Evolutionary conservation across 1,140 invertebrate genomes (phyloP), one percentile per base, ranked within the genome.

Genomic region (Trypoxylus dichotomus): DNA sequence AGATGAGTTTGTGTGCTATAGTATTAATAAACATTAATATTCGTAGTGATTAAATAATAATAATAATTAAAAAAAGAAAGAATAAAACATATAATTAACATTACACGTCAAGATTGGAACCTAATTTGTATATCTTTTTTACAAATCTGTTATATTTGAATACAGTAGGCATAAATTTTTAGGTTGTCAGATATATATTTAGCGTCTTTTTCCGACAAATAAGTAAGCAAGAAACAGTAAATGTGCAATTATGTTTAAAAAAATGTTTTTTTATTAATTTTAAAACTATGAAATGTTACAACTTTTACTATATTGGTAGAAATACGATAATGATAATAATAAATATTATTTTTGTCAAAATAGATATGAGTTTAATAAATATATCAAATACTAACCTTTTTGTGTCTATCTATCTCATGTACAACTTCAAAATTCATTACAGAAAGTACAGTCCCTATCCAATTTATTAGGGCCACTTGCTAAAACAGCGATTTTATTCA

Each of bases 291-390:
- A 68, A 63, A 19, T 63, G 24, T 68, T 68, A 25, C 24, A 27
- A 68, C 60, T 68, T 19, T 68, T 68, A 29, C 24, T 68, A 68
- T 15, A 68, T 68, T 68, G 27, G 27, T 68, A 24, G 60, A 7
- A 68, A 68, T 54, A 54, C 47, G 47, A 54, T 54, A 54, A 54
- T 19, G 47, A 54, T 27, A 27, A 68, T 68, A 68, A 68, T 29
- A 29, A 24, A 68, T 68, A 68, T 68, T 68, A 68, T 68, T 68
- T 68, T 68, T 68, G 60, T 68, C 60, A 68, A 68, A 68, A 68
- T 68, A 68, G 60, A 27, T 27, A 68, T 68, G 19, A 68, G 60
- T 68, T 68, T 68, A 68, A 68, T 68, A 68, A 68, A 68, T 24
- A 68, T 68, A 68, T 68, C 11, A 68, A 25, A 27, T 68, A 68